A percentile compares a stretch with the other conserved stretches of the same genome.
These are phyloP conservation scores for Drepana falcataria DNA, from an alignment of 2,888 invertebrate genomes.

Conservation along the genomic window DNA sequence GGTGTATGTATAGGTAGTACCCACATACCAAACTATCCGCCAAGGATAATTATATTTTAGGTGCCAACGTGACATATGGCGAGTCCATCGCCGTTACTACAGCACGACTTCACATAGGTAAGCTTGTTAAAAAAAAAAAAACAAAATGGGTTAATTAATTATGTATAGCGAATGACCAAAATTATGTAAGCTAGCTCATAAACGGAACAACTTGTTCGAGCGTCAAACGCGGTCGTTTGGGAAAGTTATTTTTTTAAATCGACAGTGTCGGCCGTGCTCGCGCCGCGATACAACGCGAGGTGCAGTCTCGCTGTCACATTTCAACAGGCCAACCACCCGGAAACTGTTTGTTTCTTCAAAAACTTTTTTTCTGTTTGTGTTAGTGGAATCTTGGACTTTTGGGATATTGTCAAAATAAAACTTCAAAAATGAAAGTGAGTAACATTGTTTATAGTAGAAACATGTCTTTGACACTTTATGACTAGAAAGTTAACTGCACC, in stretches of 20 bases:
- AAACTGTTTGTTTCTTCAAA: conserved; percentile 19
- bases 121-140: no score
- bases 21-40: no score
- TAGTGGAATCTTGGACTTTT: conserved; percentile 10
- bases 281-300: conserved; percentile 23
- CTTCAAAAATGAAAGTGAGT: conserved; percentile 36
- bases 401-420: not conserved
- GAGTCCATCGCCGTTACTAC: no score
- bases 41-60: no score
- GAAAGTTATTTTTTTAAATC: conserved; percentile 42
- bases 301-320: conserved; percentile 2
- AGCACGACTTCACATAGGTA: no score
- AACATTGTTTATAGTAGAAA: not conserved
- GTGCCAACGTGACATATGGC: no score
- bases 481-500: conserved; percentile 14
- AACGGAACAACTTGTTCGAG: conserved; percentile 18
- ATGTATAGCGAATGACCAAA: not conserved
- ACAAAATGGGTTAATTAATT: not conserved
- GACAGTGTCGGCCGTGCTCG: conserved; percentile 33
- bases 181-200: not conserved
- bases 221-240: conserved; percentile 36
- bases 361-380: conserved; percentile 14
- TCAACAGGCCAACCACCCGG: conserved; percentile 13
- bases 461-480: conserved; percentile 12
- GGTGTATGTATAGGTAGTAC: no score